Conservation (phyloP, 2,113 vertebrate species). For the Colossoma macropomum region DNA sequence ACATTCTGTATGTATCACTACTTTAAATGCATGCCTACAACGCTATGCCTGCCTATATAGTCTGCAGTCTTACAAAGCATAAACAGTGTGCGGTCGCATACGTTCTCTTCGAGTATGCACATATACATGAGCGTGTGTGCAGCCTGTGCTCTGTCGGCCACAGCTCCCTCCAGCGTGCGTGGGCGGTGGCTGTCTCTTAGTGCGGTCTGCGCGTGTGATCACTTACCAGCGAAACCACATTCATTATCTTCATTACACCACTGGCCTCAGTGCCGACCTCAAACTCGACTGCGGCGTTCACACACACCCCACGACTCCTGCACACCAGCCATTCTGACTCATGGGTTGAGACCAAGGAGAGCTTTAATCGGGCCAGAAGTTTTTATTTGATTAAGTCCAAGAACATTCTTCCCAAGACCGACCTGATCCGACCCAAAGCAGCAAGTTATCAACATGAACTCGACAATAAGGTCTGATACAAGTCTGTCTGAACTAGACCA, state of each 20-base stretch:
- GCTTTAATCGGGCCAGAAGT: not conserved
- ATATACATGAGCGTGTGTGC: not conserved
- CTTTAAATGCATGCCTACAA: not conserved
- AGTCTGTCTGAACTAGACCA: too few species aligned
- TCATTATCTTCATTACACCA: conserved; percentile 79
- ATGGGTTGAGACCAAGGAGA: not conserved
- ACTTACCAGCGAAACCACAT: conserved; percentile 67
- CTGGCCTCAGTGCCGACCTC: conserved; percentile 64
- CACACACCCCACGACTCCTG: not conserved
- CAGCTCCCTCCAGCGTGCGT: conserved; percentile 5
- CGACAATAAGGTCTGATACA: too few species aligned
- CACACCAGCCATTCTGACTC: conserved; percentile 10
- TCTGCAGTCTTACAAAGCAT: not conserved
- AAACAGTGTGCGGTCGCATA: not conserved
- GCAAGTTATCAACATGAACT: too few species aligned
- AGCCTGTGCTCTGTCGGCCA: not conserved
- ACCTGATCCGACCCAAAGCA: not conserved
- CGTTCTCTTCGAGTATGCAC: not conserved
- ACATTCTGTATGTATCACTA: not conserved
- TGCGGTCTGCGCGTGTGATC: conserved; percentile 5
- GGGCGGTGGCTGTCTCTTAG: not conserved
- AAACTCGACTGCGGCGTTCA: conserved; percentile 14
- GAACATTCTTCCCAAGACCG: too few species aligned
- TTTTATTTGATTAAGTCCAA: not conserved
- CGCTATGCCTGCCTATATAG: not conserved